These are phyloP conservation scores for Phalacrocorax brasilianus DNA, from an alignment of 2,113 vertebrate genomes.

Conservation along the genomic window DNA sequence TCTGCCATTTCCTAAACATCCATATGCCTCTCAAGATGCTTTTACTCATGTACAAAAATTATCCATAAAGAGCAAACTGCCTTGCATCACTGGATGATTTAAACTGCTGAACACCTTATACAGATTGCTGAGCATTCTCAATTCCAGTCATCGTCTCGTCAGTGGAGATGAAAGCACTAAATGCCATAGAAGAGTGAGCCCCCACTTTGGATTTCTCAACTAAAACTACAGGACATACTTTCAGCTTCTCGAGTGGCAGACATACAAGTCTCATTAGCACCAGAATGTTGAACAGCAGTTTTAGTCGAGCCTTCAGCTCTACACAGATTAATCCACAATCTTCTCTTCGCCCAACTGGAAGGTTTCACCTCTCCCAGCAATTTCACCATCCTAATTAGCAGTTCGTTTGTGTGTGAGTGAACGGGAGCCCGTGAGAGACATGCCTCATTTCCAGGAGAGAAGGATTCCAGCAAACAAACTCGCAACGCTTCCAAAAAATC, in stretches of 20 bases:
- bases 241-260: slow-evolving; percentile 28
- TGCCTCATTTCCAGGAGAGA: slow-evolving; percentile 44
- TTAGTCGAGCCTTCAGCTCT: slow-evolving; percentile 24
- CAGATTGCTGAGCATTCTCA: neutral
- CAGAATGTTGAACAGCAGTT: slow-evolving; percentile 63
- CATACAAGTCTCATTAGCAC: slow-evolving; percentile 56
- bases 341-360: slow-evolving; percentile 46
- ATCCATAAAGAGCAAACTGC: neutral
- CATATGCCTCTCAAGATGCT: slow-evolving; percentile 53
- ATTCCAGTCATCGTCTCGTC: neutral
- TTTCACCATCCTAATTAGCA: slow-evolving; percentile 61
- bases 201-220: neutral
- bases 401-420: slow-evolving; percentile 32
- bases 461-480: slow-evolving; percentile 51
- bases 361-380: slow-evolving; percentile 60
- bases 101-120: neutral
- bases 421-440: slow-evolving; percentile 21
- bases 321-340: slow-evolving; percentile 52
- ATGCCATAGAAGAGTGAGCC: neutral
- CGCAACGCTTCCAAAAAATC: neutral
- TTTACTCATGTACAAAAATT: neutral
- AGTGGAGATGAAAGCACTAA: neutral
- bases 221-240: slow-evolving; percentile 20
- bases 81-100: neutral
- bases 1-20: slow-evolving; percentile 26